These are phyloP conservation scores for Callipepla californica DNA, from an alignment of 2,113 vertebrate species.

Conservation along the genomic window DNA sequence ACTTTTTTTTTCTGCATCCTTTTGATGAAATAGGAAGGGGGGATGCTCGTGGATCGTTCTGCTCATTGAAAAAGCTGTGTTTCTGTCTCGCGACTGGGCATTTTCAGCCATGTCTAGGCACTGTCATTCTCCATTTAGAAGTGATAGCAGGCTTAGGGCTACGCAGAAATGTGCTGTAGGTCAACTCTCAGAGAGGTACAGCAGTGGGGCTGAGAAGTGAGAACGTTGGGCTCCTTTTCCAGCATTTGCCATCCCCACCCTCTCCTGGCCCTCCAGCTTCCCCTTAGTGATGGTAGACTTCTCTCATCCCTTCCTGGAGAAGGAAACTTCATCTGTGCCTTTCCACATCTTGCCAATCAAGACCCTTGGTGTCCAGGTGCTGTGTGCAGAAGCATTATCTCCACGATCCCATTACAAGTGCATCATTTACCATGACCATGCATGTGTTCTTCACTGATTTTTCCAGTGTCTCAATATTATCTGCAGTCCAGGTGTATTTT, in stretches of 20 bases:
- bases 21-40: not conserved
- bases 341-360: not conserved
- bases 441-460: not conserved
- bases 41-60: not conserved
- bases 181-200: accelerated
- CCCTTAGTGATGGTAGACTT: too few species aligned
- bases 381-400: not conserved
- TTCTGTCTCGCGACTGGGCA: not conserved
- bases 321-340: not conserved
- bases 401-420: not conserved
- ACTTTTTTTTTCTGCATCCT: not conserved
- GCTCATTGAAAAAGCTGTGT: not conserved
- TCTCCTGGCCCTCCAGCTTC: not conserved
- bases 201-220: accelerated
- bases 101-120: not conserved
- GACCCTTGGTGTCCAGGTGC: not conserved
- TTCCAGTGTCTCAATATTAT: not conserved
- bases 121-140: not conserved
- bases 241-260: not conserved
- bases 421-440: not conserved
- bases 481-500: not conserved
- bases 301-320: not conserved
- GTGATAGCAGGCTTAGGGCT: not conserved
- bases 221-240: not conserved
- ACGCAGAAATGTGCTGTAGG: not conserved